Percentiles rank a stretch among this genome's conserved stretches.
Conservation (phyloP, 1,140 invertebrate species). For the Neodiprion virginianus region DNA sequence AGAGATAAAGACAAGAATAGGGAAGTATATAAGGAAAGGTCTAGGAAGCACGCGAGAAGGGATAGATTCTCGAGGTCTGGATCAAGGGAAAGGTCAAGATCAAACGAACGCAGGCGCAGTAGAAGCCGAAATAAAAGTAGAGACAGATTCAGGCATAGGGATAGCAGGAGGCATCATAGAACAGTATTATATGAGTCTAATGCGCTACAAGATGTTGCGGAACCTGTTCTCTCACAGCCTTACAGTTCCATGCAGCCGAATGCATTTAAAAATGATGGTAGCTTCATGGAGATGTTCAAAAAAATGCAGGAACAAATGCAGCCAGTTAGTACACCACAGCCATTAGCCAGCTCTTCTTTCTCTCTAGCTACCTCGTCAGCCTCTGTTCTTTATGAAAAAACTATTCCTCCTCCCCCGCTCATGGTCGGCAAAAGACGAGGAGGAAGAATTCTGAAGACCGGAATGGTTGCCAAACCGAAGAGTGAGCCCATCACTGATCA, state of each 20-base stretch:
- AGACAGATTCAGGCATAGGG: slow-evolving; percentile 44
- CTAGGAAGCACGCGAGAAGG: slow-evolving; percentile 45
- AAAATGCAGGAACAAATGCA: slow-evolving; percentile 77
- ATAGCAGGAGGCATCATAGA: slow-evolving; percentile 45
- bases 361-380: neutral
- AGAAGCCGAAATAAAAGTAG: slow-evolving; percentile 49
- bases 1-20: slow-evolving; percentile 39
- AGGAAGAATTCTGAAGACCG: slow-evolving; percentile 86
- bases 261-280: slow-evolving; percentile 84
- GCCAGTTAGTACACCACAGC: slow-evolving; percentile 43
- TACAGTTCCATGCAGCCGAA: slow-evolving; percentile 58
- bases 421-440: slow-evolving; percentile 85
- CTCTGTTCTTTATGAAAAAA: slow-evolving; percentile 50
- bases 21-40: slow-evolving; percentile 33
- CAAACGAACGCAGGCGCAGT: slow-evolving; percentile 45
- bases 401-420: slow-evolving; percentile 65
- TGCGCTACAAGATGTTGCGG: slow-evolving; percentile 36
- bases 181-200: slow-evolving; percentile 44
- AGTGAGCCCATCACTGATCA: slow-evolving; percentile 69
- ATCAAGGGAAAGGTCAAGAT: slow-evolving; percentile 28
- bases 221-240: slow-evolving; percentile 31
- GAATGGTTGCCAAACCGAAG: slow-evolving; percentile 86
- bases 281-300: slow-evolving; percentile 89
- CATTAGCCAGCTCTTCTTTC: slow-evolving; percentile 35
- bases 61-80: slow-evolving; percentile 44